Conservation (phyloP, 2,888 invertebrate species). For the Callyntrura sp. region DNA sequence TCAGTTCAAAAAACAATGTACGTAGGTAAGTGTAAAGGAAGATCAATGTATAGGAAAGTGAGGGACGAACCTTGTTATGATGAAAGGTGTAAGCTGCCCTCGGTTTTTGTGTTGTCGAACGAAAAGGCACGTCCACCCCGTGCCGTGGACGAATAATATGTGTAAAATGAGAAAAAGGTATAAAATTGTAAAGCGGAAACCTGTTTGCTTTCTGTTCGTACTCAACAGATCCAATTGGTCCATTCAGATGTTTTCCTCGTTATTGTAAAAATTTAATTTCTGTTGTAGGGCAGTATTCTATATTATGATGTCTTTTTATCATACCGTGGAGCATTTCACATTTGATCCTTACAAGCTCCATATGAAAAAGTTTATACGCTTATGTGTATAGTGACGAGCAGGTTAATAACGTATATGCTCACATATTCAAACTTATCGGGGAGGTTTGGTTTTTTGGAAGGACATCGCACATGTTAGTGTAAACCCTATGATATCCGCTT, state of each 20-base stretch:
- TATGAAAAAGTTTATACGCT: neutral
- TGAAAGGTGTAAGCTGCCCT: conserved; percentile 2
- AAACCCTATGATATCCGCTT: too few relatives aligned
- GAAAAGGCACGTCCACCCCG: neutral
- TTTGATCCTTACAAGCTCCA: neutral
- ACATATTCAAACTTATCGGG: too few relatives aligned
- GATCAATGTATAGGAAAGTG: neutral
- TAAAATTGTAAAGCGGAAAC: conserved; percentile 26
- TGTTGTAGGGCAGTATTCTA: neutral
- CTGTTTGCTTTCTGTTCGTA: conserved; percentile 42
- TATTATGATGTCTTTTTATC: neutral
- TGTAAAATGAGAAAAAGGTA: neutral
- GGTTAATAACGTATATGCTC: too few relatives aligned
- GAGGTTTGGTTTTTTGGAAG: too few relatives aligned
- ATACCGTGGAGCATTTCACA: neutral
- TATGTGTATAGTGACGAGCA: too few relatives aligned
- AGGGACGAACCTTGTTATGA: neutral
- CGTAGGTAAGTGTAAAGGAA: neutral
- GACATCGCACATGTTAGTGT: too few relatives aligned
- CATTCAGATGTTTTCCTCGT: neutral
- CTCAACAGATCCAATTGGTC: neutral
- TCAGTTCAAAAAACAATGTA: neutral
- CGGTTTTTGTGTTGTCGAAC: conserved; percentile 20
- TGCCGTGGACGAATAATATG: too few relatives aligned
- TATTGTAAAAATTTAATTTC: too few relatives aligned